phyloP scores from a whole-genome alignment of 2,797 vertebrate genomes.

The Coregonus suidteri region DNA sequence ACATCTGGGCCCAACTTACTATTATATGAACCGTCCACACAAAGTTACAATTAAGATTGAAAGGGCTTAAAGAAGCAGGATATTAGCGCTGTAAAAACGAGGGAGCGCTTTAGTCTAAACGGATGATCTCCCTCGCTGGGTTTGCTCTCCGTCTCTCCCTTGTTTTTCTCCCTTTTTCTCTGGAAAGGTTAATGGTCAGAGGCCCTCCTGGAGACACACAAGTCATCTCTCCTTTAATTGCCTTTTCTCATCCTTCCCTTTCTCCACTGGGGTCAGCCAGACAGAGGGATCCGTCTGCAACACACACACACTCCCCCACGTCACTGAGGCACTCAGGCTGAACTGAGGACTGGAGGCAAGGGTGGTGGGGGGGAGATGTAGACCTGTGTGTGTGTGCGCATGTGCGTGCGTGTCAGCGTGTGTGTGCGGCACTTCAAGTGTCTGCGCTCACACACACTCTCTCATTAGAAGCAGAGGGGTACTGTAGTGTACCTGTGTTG shows the following conservation, averaged over 20 bases:
- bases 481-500: conserved; percentile 39
- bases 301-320: background rate
- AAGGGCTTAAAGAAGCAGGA: conserved; percentile 5
- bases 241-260: conserved; percentile 70
- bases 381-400: background rate
- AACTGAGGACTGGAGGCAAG: conserved; percentile 63
- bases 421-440: conserved; percentile 50
- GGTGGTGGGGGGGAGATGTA: conserved; percentile 15
- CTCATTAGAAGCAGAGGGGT: conserved; percentile 62
- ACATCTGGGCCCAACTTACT: background rate
- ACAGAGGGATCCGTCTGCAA: conserved; percentile 47
- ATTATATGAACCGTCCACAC: background rate
- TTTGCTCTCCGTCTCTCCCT: conserved; percentile 51
- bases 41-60: background rate
- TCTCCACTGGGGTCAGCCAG: conserved; percentile 75
- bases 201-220: conserved; percentile 73
- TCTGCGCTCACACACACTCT: conserved; percentile 60
- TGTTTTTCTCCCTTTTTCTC: conserved; percentile 17
- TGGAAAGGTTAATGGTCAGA: conserved; percentile 78
- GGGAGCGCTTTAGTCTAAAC: conserved; percentile 68
- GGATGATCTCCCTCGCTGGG: conserved; percentile 68
- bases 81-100: conserved; percentile 52
- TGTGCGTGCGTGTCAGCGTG: too few species aligned
- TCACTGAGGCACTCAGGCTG: conserved; percentile 67
- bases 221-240: conserved; percentile 85